Percentiles rank a stretch among this genome's conserved stretches.
phyloP scores from a whole-genome alignment of 2,797 vertebrate genomes.

The Sebastolobus alascanus region DNA sequence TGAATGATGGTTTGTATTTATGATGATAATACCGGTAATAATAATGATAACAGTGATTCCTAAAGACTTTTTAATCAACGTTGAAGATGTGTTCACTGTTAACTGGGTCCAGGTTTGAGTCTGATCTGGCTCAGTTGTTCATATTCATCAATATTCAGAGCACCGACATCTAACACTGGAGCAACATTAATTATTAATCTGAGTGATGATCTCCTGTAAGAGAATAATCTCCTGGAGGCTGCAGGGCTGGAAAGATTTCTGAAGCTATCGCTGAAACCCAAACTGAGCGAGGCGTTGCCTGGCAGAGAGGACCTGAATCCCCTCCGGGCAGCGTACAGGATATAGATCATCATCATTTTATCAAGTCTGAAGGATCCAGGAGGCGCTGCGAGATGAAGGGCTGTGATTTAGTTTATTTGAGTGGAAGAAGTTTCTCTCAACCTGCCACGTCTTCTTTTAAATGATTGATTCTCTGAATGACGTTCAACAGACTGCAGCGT shows the following conservation, averaged over 20 bases:
- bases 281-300: conserved; percentile 15
- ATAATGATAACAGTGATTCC: neutral
- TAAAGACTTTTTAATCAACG: neutral
- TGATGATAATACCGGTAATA: neutral
- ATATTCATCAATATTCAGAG: conserved; percentile 47
- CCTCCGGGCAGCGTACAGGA: conserved; percentile 19
- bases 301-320: conserved; percentile 32
- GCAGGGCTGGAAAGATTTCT: conserved; percentile 38
- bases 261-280: conserved; percentile 14
- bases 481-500: neutral
- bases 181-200: conserved; percentile 59
- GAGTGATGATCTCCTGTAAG: conserved; percentile 43
- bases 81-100: neutral
- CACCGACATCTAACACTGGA: conserved; percentile 36
- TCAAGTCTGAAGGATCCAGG: conserved; percentile 35
- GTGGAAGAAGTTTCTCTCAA: conserved; percentile 4
- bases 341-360: conserved; percentile 31
- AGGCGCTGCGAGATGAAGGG: neutral
- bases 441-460: conserved; percentile 10
- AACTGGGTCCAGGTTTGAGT: conserved; percentile 1
- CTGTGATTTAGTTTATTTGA: conserved; percentile 8
- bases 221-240: conserved; percentile 23
- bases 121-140: conserved; percentile 5
- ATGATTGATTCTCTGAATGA: conserved; percentile 30
- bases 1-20: neutral